These are phyloP conservation scores for Calyptomena viridis DNA, from an alignment of 2,113 vertebrate species.

Conservation along the genomic window DNA sequence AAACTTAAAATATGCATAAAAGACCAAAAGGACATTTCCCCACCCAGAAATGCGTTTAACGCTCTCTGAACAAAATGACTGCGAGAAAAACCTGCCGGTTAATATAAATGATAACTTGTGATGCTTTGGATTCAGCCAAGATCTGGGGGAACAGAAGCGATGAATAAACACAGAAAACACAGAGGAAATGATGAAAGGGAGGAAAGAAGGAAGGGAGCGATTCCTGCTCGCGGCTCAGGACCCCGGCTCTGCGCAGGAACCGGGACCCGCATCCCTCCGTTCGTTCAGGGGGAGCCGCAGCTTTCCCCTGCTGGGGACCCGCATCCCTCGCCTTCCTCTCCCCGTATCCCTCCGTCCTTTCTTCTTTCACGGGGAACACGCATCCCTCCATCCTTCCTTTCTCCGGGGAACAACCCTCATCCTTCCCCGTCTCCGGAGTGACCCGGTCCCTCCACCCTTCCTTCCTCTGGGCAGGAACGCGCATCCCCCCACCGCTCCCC, in stretches of 20 bases:
- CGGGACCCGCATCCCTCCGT: neutral
- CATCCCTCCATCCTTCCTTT: neutral
- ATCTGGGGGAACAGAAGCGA: neutral
- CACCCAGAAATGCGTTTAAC: neutral
- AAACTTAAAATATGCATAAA: neutral
- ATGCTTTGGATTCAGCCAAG: conserved; percentile 4
- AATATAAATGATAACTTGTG: conserved; percentile 28
- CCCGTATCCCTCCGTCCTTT: neutral
- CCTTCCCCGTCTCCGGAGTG: neutral
- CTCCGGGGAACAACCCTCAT: neutral
- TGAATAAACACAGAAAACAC: neutral
- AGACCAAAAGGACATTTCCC: neutral
- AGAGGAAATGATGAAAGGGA: conserved; percentile 21
- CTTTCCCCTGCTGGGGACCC: neutral
- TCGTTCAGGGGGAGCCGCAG: neutral
- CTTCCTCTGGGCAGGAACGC: neutral
- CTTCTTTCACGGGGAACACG: neutral
- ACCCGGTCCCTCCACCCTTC: neutral
- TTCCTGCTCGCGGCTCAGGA: neutral
- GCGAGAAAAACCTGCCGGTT: neutral
- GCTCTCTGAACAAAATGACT: conserved; percentile 3
- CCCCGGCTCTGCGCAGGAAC: neutral
- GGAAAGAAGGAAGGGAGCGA: neutral
- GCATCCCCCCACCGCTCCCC: neutral
- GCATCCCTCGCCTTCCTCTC: neutral